Percentiles rank a stretch among this genome's conserved stretches.
phyloP scores from a whole-genome alignment of 2,113 vertebrate species.

The Megaceryle torquata region DNA sequence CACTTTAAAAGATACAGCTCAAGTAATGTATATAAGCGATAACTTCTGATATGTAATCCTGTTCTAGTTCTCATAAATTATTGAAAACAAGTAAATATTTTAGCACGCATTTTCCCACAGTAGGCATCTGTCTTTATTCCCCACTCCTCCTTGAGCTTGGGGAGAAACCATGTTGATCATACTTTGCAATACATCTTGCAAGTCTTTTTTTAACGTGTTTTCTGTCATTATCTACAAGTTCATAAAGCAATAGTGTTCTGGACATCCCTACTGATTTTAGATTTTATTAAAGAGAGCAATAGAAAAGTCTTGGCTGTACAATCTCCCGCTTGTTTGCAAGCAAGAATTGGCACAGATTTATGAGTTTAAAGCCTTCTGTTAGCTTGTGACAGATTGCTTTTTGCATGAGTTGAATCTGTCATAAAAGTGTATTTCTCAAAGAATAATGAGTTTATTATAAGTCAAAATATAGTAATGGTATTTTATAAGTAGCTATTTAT shows the following conservation, averaged over 20 bases:
- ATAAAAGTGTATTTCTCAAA: background rate
- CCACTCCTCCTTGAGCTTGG: accelerated
- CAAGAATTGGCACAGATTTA: background rate
- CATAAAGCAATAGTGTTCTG: background rate
- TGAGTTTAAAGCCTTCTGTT: background rate
- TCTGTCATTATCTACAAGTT: background rate
- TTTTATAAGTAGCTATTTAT: background rate
- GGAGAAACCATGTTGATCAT: background rate
- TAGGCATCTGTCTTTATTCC: background rate
- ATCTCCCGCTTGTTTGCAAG: background rate
- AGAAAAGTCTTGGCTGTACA: background rate
- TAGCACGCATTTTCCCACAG: background rate
- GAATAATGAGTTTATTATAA: background rate
- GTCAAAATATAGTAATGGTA: background rate
- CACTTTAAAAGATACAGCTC: background rate
- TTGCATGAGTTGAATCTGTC: background rate
- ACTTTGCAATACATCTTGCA: background rate
- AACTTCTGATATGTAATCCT: background rate
- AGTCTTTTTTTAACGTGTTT: background rate
- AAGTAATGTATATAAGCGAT: background rate
- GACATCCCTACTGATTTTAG: background rate
- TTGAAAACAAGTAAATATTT: slow-evolving; percentile 11
- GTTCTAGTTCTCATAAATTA: background rate
- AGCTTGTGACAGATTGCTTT: background rate
- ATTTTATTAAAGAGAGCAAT: background rate